These are phyloP conservation scores for Ictalurus furcatus DNA, from an alignment of 2,113 vertebrate species.

Conservation along the genomic window DNA sequence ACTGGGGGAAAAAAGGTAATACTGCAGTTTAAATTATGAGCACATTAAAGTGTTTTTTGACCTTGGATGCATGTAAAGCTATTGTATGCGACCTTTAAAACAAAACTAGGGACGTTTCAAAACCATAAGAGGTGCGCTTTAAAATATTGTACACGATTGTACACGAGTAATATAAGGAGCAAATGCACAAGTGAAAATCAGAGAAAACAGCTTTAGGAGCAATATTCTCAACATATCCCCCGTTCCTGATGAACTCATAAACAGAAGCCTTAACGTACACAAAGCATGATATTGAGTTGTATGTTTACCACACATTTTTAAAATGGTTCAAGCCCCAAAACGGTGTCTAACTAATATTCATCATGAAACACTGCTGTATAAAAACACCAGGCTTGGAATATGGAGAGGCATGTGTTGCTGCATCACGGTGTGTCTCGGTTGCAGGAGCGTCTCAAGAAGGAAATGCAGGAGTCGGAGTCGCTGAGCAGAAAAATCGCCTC, in stretches of 20 bases:
- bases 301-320: background rate
- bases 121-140: background rate
- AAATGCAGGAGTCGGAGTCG: slow-evolving; percentile 46
- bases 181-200: background rate
- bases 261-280: background rate
- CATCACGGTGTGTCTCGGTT: slow-evolving; percentile 44
- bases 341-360: background rate
- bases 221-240: background rate
- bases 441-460: slow-evolving; percentile 71
- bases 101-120: too few relatives aligned
- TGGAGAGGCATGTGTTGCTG: background rate
- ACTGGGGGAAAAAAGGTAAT: too few relatives aligned
- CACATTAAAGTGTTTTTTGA: too few relatives aligned
- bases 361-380: background rate
- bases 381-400: background rate
- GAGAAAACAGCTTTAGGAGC: background rate
- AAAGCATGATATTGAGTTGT: background rate
- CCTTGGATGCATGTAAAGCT: too few relatives aligned
- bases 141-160: background rate
- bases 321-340: background rate
- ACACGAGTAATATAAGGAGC: background rate
- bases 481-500: slow-evolving; percentile 68
- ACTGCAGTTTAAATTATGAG: too few relatives aligned
- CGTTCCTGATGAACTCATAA: background rate
- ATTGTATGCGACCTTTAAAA: too few relatives aligned